phyloP scores from a whole-genome alignment of 2,888 invertebrate genomes.

The Athalia rosae region DNA sequence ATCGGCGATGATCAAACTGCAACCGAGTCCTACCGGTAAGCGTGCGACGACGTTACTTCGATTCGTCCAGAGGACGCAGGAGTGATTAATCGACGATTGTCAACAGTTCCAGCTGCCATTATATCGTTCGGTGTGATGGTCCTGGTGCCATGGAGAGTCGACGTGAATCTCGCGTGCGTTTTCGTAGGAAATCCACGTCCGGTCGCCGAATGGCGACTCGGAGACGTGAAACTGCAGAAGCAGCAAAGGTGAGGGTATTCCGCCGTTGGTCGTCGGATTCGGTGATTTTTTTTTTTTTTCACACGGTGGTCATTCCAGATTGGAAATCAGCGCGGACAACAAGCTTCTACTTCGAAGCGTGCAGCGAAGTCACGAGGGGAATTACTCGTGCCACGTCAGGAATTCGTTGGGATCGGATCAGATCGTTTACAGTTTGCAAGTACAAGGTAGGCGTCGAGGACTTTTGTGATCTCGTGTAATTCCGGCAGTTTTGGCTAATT shows the following conservation, averaged over 20 bases:
- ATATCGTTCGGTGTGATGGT: conserved; percentile 77
- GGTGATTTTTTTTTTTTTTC: conserved; percentile 19
- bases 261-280: background rate
- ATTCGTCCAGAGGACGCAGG: background rate
- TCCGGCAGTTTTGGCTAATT: background rate
- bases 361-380: conserved; percentile 76
- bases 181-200: conserved; percentile 76
- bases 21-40: conserved; percentile 73
- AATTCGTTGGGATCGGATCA: conserved; percentile 76
- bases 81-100: background rate
- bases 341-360: conserved; percentile 75
- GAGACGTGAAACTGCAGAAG: conserved; percentile 70
- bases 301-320: conserved; percentile 55
- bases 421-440: conserved; percentile 75
- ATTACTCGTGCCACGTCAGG: conserved; percentile 76
- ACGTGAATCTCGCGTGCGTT: conserved; percentile 75
- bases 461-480: background rate
- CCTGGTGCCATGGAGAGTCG: conserved; percentile 76
- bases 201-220: conserved; percentile 75
- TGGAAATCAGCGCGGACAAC: conserved; percentile 74
- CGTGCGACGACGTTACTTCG: conserved; percentile 15
- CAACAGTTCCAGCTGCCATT: conserved; percentile 75
- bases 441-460: conserved; percentile 75
- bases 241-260: conserved; percentile 65
- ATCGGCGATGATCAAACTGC: conserved; percentile 76